phyloP scores from a whole-genome alignment of 2,797 vertebrate genomes.

The Numenius phaeopus region DNA sequence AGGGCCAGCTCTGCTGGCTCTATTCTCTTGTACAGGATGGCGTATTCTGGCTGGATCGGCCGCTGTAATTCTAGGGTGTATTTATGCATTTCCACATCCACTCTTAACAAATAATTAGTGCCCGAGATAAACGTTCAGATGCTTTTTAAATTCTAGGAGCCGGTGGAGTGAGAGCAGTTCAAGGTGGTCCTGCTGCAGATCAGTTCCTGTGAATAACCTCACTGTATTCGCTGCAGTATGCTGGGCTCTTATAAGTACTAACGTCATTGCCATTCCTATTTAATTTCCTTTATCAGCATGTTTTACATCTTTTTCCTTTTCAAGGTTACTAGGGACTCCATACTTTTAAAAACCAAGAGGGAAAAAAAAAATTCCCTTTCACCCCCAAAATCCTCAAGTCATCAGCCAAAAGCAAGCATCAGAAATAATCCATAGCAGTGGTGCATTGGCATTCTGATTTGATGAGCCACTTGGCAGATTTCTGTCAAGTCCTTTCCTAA shows the following conservation, averaged over 20 bases:
- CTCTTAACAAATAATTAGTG: background rate
- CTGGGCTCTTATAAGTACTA: background rate
- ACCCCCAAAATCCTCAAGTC: background rate
- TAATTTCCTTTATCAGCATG: background rate
- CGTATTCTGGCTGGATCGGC: background rate
- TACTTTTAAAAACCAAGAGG: background rate
- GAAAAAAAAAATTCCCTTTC: background rate
- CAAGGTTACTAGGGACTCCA: background rate
- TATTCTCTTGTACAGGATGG: background rate
- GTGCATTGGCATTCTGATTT: background rate
- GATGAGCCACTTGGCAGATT: background rate
- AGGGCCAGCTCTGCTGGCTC: background rate
- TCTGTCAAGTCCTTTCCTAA: background rate
- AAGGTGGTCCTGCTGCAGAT: background rate
- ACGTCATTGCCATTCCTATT: background rate
- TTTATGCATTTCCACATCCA: background rate
- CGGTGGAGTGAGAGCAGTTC: background rate
- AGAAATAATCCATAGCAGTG: background rate
- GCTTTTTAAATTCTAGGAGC: background rate
- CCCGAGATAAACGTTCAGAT: rapidly evolving
- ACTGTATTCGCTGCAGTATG: background rate
- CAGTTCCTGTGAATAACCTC: background rate
- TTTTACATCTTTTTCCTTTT: background rate
- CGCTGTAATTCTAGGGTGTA: background rate
- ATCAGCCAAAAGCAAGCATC: background rate